Evolutionary conservation across 2,888 invertebrate genomes (phyloP).

Genomic region (Auanema freiburgensis): DNA sequence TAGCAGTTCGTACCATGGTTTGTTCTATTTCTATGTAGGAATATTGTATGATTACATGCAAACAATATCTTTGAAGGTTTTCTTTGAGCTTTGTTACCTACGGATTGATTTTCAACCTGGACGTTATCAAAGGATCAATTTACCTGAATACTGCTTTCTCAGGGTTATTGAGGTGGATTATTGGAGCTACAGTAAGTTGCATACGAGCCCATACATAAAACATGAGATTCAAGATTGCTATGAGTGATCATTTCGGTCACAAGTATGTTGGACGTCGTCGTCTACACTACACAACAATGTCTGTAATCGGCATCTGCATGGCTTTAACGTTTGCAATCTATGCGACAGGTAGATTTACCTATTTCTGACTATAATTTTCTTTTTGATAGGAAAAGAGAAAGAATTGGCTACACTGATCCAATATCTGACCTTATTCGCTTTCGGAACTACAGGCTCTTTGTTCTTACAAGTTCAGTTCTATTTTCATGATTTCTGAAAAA

Average conservation of each 20-base stretch:
- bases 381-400: not conserved
- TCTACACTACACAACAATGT: conserved; percentile 45
- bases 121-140: conserved; percentile 48
- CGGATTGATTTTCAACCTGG: conserved; percentile 56
- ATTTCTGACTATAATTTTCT: not conserved
- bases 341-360: conserved; percentile 16
- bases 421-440: conserved; percentile 38
- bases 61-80: conserved; percentile 28
- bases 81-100: conserved; percentile 52
- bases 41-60: not conserved
- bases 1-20: conserved; percentile 11
- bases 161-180: conserved; percentile 50
- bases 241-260: conserved; percentile 41
- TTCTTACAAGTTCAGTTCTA: conserved; percentile 40
- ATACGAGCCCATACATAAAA: conserved; percentile 1
- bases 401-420: conserved; percentile 22
- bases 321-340: conserved; percentile 33
- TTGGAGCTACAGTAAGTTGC: conserved; percentile 33
- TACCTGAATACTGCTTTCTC: conserved; percentile 51
- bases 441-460: conserved; percentile 45
- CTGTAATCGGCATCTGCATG: conserved; percentile 40
- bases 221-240: conserved; percentile 27
- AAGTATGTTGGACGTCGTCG: conserved; percentile 33
- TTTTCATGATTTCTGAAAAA: not conserved
- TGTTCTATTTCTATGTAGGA: conserved; percentile 14